Percentiles rank a stretch among this genome's conserved stretches.
Evolutionary conservation across 1,140 invertebrate species (phyloP).

Genomic region (Portunus trituberculatus): DNA sequence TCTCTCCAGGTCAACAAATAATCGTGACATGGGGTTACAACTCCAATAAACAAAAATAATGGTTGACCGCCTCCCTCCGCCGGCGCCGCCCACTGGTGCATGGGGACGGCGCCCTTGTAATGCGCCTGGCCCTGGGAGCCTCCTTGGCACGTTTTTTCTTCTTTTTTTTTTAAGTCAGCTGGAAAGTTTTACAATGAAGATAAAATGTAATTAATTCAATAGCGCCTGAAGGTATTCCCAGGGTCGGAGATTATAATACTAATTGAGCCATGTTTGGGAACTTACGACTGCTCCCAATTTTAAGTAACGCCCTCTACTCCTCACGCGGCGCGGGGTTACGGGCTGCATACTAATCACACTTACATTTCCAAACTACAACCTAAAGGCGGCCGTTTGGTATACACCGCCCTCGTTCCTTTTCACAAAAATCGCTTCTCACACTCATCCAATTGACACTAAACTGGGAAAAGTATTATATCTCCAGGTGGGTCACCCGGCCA

Average conservation of each 20-base stretch:
- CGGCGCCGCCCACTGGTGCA: background rate
- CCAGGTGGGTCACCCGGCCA: constrained; percentile 39
- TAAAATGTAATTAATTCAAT: constrained; percentile 73
- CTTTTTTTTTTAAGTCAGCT: constrained; percentile 46
- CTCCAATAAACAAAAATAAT: constrained; percentile 32
- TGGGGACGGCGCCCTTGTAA: background rate
- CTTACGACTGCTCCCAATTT: constrained; percentile 60
- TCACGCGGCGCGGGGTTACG: constrained; percentile 32
- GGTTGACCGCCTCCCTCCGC: background rate
- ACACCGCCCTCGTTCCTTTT: constrained; percentile 59
- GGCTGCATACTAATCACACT: constrained; percentile 71
- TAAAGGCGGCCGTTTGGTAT: constrained; percentile 55
- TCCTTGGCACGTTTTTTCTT: background rate
- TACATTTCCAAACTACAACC: constrained; percentile 50
- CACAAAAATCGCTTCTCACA: constrained; percentile 54
- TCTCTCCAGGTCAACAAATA: constrained; percentile 39
- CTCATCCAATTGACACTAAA: constrained; percentile 71
- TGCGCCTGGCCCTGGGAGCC: background rate
- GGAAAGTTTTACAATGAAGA: constrained; percentile 48
- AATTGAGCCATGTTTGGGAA: constrained; percentile 65
- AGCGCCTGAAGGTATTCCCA: constrained; percentile 65
- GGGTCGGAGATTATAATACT: constrained; percentile 68
- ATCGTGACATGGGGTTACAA: constrained; percentile 30
- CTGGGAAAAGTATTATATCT: constrained; percentile 62
- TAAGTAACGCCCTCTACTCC: constrained; percentile 54